Conservation (phyloP, 1,140 invertebrate genomes). For the Magallana ariakensis region DNA sequence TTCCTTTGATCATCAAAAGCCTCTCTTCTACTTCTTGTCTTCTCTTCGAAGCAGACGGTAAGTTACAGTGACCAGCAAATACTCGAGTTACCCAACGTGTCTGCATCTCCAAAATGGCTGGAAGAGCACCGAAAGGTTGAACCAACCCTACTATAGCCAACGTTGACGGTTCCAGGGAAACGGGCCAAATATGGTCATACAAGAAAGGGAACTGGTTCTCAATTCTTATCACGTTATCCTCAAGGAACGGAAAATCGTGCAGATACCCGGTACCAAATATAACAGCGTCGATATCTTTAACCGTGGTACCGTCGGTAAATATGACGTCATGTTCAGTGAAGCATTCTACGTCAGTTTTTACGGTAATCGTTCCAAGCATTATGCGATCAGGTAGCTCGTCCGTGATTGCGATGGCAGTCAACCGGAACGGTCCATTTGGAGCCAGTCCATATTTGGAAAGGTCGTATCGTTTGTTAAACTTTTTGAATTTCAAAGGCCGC, state of each 20-base stretch:
- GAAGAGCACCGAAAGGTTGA: constrained; percentile 81
- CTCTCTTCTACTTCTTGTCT: constrained; percentile 55
- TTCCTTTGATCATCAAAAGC: constrained; percentile 52
- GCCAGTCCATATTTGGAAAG: constrained; percentile 58
- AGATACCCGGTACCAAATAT: constrained; percentile 69
- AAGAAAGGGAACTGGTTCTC: constrained; percentile 77
- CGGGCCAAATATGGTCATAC: constrained; percentile 81
- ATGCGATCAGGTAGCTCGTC: constrained; percentile 80
- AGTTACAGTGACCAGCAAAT: constrained; percentile 55
- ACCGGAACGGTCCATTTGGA: constrained; percentile 54
- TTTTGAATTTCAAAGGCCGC: constrained; percentile 56
- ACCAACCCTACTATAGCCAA: constrained; percentile 81
- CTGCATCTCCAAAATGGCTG: constrained; percentile 81
- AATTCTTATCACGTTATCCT: constrained; percentile 60
- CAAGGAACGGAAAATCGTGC: constrained; percentile 69
- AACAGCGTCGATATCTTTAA: constrained; percentile 70
- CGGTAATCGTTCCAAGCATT: constrained; percentile 78
- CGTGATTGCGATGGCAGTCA: constrained; percentile 73
- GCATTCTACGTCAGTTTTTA: constrained; percentile 73
- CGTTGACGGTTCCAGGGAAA: constrained; percentile 70
- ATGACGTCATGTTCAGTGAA: constrained; percentile 74
- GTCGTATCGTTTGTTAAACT: constrained; percentile 53
- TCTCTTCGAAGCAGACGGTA: constrained; percentile 46
- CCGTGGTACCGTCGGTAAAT: constrained; percentile 77
- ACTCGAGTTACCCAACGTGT: constrained; percentile 74